Conservation (phyloP, 2,888 invertebrate genomes). For the Schizaphis graminum region DNA sequence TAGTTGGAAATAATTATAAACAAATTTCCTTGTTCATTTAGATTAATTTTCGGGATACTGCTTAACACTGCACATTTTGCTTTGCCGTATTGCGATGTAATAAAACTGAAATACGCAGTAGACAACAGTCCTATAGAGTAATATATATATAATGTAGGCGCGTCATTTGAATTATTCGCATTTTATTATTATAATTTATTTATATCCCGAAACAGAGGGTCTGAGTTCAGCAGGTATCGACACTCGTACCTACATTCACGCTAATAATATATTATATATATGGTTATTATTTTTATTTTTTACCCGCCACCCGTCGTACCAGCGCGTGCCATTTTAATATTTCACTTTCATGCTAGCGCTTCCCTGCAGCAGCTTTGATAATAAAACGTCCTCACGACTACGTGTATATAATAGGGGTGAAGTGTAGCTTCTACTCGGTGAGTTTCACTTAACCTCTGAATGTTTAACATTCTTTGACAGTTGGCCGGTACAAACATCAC, state of each 20-base stretch:
- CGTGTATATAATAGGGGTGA: neutral
- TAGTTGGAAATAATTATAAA: neutral
- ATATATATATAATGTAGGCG: neutral
- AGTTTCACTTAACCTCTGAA: constrained; percentile 15
- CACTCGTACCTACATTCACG: neutral
- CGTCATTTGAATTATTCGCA: neutral
- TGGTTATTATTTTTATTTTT: constrained; percentile 4
- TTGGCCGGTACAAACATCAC: neutral
- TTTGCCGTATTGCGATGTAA: neutral
- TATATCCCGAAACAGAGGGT: neutral
- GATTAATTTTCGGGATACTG: neutral
- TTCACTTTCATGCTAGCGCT: neutral
- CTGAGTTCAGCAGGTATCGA: neutral
- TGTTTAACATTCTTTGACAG: constrained; percentile 26
- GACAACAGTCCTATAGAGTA: neutral
- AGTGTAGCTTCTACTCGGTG: neutral
- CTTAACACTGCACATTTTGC: neutral
- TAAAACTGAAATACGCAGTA: neutral
- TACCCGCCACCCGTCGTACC: neutral
- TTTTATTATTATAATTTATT: neutral
- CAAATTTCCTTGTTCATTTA: neutral
- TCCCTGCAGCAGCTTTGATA: neutral
- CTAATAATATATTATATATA: neutral
- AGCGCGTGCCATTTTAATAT: neutral
- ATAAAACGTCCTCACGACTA: neutral